A percentile compares a stretch with the other conserved stretches of the same genome.
These are phyloP conservation scores for Dryobotodes eremita DNA, from an alignment of 2,888 invertebrate genomes.

Conservation along the genomic window DNA sequence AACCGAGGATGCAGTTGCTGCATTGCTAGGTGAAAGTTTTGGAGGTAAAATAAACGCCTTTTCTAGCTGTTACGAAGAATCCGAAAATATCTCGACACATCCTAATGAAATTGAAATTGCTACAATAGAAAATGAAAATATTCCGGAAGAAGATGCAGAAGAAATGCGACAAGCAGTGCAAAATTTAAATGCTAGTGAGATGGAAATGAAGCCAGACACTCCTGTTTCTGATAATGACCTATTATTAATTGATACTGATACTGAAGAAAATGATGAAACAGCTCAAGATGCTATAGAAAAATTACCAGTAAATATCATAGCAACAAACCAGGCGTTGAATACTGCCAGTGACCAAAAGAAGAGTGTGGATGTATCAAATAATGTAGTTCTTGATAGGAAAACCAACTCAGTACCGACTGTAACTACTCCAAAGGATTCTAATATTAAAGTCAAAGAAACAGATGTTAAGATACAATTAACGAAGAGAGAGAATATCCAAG, in stretches of 20 bases:
- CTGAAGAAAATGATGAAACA: slow-evolving; percentile 93
- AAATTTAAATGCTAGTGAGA: slow-evolving; percentile 93
- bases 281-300: slow-evolving; percentile 86
- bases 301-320: slow-evolving; percentile 82
- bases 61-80: slow-evolving; percentile 90
- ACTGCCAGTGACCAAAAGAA: slow-evolving; percentile 77
- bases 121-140: slow-evolving; percentile 88
- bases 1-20: slow-evolving; percentile 97
- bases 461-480: slow-evolving; percentile 81
- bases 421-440: slow-evolving; percentile 81
- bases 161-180: slow-evolving; percentile 96
- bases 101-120: slow-evolving; percentile 87
- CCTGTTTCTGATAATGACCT: slow-evolving; percentile 96
- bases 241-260: slow-evolving; percentile 96
- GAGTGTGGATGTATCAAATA: slow-evolving; percentile 78
- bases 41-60: slow-evolving; percentile 92
- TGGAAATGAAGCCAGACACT: slow-evolving; percentile 95
- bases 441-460: slow-evolving; percentile 74
- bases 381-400: slow-evolving; percentile 85
- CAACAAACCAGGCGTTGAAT: slow-evolving; percentile 79
- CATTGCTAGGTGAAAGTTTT: slow-evolving; percentile 96
- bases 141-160: slow-evolving; percentile 94
- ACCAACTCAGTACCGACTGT: slow-evolving; percentile 66
- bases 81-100: slow-evolving; percentile 82
- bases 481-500: slow-evolving; percentile 80